Evolutionary conservation across 2,888 invertebrate genomes (phyloP).

Genomic region (Argyra leucocephala): DNA sequence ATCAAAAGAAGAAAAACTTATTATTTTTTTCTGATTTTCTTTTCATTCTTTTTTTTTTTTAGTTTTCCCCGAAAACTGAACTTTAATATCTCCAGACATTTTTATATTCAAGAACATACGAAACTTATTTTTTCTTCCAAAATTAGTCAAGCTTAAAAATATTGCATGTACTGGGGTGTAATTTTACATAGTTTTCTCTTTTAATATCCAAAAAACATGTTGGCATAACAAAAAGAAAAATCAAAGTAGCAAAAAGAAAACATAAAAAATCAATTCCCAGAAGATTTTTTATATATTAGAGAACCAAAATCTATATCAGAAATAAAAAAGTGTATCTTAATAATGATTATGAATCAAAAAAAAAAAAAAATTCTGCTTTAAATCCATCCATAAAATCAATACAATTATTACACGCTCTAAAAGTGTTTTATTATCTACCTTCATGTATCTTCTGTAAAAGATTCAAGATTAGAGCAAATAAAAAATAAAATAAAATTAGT

Average conservation of each 20-base stretch:
- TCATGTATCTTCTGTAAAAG: not conserved
- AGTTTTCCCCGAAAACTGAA: not conserved
- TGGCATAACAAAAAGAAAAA: not conserved
- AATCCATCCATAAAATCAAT: not conserved
- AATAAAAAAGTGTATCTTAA: too few relatives aligned
- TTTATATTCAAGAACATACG: too few relatives aligned
- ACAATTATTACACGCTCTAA: not conserved
- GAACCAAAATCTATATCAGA: too few relatives aligned
- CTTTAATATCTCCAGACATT: too few relatives aligned
- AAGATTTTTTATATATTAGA: not conserved
- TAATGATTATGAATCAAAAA: too few relatives aligned
- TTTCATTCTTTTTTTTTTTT: not conserved
- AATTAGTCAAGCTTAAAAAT: not conserved
- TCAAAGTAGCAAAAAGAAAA: not conserved
- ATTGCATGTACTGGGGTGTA: not conserved
- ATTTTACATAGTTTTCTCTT: not conserved
- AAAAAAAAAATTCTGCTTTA: not conserved
- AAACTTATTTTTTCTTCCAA: not conserved
- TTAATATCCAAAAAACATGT: not conserved
- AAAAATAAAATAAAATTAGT: too few relatives aligned
- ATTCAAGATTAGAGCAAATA: too few relatives aligned
- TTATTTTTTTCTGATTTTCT: not conserved
- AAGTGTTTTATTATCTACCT: not conserved
- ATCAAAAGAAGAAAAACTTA: not conserved
- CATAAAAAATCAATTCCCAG: not conserved